Evolutionary conservation across 1,140 invertebrate species (phyloP), one percentile per base, ranked within the genome.

Genomic region (Ostrea edulis): DNA sequence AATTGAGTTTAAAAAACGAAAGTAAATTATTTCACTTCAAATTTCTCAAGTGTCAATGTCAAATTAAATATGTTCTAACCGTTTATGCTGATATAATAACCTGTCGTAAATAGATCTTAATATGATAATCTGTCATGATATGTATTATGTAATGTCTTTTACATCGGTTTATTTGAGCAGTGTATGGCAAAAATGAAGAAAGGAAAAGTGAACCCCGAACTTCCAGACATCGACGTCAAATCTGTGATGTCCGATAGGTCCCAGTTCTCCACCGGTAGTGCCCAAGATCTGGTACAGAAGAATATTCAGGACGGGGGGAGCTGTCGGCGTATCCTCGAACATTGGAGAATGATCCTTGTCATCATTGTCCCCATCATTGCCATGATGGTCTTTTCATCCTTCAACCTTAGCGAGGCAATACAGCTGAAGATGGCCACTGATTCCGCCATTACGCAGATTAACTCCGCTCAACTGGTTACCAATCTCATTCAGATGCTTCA

Each of bases 311-410:
- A 83, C n/a, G n/a, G 0, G 4, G 17, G 82, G 8, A 20, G 52
- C 17, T 85, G 52, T 85, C 51, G 53, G 20, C 20, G 29, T 9
- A 11, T 55, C 7, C 8, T 55, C 11, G 83, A 85, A 35, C 83
- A 85, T n/a, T 85, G 83, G 83, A 55, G 55, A 62, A 85, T 85
- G 83, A 85, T 85, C 25, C 55, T 85, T 9, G 54, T 85, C n/a
- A 35, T 85, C 25, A 62, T 85, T 14, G 29, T 85, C 7, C 83
- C 83, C 7, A n/a, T 85, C 51, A 29, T 62, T n/a, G 83, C 29
- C 17, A 35, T 85, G 53, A 55, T 85, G 20, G 54, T 85, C 54
- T 58, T 85, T 20, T 85, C 83, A 12, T 35, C 83, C n/a, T 54
- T 85, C 8, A 62, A 55, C 17, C 54, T 85, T 4, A 25, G 25